Percentiles rank a stretch among this genome's conserved stretches.
phyloP scores from a whole-genome alignment of 2,797 vertebrate genomes.

The Cichlasoma orientale region DNA sequence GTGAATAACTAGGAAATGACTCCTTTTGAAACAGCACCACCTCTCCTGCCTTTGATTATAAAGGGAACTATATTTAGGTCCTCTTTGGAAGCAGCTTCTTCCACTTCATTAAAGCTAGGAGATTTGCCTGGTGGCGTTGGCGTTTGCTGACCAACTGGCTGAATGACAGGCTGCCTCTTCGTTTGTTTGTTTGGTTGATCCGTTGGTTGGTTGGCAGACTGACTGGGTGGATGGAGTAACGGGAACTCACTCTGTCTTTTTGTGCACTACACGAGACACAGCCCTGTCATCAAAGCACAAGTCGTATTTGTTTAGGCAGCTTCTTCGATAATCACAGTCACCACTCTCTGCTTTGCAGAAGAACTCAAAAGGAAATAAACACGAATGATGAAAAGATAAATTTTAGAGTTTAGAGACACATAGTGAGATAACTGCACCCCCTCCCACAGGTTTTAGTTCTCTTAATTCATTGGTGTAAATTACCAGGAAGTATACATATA shows the following conservation, averaged over 20 bases:
- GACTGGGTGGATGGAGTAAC: constrained; percentile 8
- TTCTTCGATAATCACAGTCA: neutral
- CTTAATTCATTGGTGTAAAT: neutral
- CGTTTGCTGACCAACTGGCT: constrained; percentile 15
- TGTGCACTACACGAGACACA: neutral
- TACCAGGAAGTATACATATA: no score
- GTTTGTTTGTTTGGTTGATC: constrained; percentile 14
- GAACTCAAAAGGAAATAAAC: neutral
- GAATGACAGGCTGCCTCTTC: constrained; percentile 23
- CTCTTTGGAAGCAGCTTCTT: constrained; percentile 51
- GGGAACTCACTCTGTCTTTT: neutral
- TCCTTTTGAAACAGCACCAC: constrained; percentile 22
- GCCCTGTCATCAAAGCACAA: constrained; percentile 2
- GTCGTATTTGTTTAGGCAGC: neutral
- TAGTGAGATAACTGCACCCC: no score
- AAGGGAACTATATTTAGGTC: constrained; percentile 60
- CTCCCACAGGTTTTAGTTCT: neutral
- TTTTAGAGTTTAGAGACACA: neutral
- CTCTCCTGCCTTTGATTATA: constrained; percentile 53
- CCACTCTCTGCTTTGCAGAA: neutral
- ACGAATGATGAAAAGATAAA: neutral
- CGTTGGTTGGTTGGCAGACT: neutral
- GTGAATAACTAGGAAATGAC: constrained; percentile 1
- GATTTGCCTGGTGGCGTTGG: constrained; percentile 53
- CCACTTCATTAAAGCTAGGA: constrained; percentile 66